Base-by-base conservation (phyloP, 35 echinoderm and acorn worm species). In the Strongylocentrotus purpuratus region DNA sequence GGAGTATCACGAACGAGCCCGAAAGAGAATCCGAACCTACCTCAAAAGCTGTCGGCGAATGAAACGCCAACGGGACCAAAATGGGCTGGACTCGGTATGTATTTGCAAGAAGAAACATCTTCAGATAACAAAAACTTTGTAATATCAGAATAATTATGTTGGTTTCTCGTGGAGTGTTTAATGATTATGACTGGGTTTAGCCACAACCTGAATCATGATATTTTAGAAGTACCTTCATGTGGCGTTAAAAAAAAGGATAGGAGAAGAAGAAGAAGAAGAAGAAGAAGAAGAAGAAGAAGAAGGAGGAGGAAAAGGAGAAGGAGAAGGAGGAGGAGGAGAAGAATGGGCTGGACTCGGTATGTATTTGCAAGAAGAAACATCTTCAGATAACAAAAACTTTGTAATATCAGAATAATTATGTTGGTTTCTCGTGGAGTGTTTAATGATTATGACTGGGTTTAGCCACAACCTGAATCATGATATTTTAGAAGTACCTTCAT, bases 41-140 rank as follows among this genome's bases (percentile, higher is more conserved):
- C 96, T 99, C 96, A 99, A 99, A 92, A 97, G 96, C 10, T 99
- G 98, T 96, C 95, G 98, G n/a, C 88, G 98, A 22, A 99, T 99
- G 98, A 99, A 99, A 59, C 71, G 98, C 59, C 97, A 99, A 48
- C 61, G 98, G 47, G 98, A 99, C 91, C 97, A 97, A 93, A 99
- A 99, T 96, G 98, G 98, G 13, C 94, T 99, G 28, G 98, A 99
- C 95, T 97, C 97, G 65, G 98, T 99, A 99, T 94, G 97, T 92
- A 61, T 78, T 5, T 3, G 7, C 18, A 7, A 28, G 7, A 22
- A 78, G 4, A 6, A 78, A 4, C n/a, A 85, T 31, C n/a, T 17
- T 85, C 50, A 55, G 50, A 55, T 55, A 55, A 14, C 50, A 55
- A 55, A 8, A 55, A 14, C 15, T 15, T 55, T 55, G 8, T 14